Conservation (phyloP, 2,797 vertebrate species). For the Gymnothorax javanicus region DNA sequence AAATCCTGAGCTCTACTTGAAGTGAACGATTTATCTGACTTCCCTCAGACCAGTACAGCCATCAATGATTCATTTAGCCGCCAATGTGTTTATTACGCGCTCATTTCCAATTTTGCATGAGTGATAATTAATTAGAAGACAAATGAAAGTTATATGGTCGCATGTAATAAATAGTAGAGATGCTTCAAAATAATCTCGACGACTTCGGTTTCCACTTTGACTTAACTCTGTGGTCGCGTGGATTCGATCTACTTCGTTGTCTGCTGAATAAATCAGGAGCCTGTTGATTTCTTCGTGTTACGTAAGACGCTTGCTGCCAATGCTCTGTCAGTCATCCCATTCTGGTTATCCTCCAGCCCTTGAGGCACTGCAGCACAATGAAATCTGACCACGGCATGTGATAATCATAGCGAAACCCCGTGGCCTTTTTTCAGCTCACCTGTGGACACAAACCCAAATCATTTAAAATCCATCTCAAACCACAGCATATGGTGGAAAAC, state of each 20-base stretch:
- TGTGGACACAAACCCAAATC: slow-evolving; percentile 2
- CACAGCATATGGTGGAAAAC: neutral
- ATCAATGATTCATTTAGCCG: neutral
- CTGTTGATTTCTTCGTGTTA: slow-evolving; percentile 35
- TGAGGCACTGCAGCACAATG: slow-evolving; percentile 14
- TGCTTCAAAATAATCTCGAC: slow-evolving; percentile 19
- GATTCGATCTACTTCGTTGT: slow-evolving; percentile 22
- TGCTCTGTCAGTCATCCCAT: slow-evolving; percentile 25
- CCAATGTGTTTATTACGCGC: neutral
- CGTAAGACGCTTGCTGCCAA: slow-evolving; percentile 31
- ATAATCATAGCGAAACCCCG: neutral
- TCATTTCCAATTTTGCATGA: neutral
- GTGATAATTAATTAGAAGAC: neutral
- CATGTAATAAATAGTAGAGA: neutral
- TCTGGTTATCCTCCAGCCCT: slow-evolving; percentile 10
- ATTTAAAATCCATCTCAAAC: neutral
- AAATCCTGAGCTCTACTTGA: neutral
- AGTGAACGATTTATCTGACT: neutral
- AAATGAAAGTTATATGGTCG: neutral
- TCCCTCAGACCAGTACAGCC: neutral
- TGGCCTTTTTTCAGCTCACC: slow-evolving; percentile 1
- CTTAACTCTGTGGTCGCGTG: slow-evolving; percentile 8
- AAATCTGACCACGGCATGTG: slow-evolving; percentile 21
- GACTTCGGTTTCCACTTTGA: slow-evolving; percentile 10
- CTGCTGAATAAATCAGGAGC: slow-evolving; percentile 34